Conservation (phyloP, 2,888 invertebrate genomes). For the Oscheius sp. region DNA sequence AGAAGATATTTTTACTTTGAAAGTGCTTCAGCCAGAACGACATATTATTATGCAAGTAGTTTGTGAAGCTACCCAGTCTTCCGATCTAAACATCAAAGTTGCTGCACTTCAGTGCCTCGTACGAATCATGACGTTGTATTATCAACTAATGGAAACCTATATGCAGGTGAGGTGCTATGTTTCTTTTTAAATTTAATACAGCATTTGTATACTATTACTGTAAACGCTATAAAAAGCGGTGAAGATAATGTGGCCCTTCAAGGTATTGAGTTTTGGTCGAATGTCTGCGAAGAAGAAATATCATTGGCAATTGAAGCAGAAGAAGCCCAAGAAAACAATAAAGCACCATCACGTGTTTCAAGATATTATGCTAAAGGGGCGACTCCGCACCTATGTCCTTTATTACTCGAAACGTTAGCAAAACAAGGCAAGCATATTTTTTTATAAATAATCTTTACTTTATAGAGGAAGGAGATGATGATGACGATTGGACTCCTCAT, state of each 20-base stretch:
- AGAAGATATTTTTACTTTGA: background rate
- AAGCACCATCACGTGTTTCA: conserved; percentile 90
- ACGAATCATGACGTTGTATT: conserved; percentile 96
- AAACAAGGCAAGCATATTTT: conserved; percentile 77
- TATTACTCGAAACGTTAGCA: conserved; percentile 89
- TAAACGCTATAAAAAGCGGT: conserved; percentile 97
- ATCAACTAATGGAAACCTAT: conserved; percentile 98
- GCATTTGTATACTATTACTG: conserved; percentile 79
- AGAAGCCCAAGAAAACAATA: conserved; percentile 87
- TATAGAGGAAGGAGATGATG: conserved; percentile 86
- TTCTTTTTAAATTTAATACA: conserved; percentile 83
- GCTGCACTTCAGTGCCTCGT: conserved; percentile 97
- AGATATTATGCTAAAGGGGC: conserved; percentile 98
- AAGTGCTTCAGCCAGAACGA: conserved; percentile 80
- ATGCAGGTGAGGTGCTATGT: conserved; percentile 97
- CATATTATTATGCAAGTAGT: conserved; percentile 99
- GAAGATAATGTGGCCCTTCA: conserved; percentile 82
- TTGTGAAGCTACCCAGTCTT: conserved; percentile 95
- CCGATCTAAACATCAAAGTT: conserved; percentile 89
- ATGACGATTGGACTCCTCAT: conserved; percentile 98
- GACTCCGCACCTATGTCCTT: conserved; percentile 89
- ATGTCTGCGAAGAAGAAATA: conserved; percentile 98
- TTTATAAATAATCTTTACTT: conserved; percentile 46
- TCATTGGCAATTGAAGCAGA: conserved; percentile 91
- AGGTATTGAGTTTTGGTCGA: conserved; percentile 99